Percentiles rank a stretch among this genome's conserved stretches.
Evolutionary conservation across 2,113 vertebrate species (phyloP).

Genomic region (Amazona vittata): DNA sequence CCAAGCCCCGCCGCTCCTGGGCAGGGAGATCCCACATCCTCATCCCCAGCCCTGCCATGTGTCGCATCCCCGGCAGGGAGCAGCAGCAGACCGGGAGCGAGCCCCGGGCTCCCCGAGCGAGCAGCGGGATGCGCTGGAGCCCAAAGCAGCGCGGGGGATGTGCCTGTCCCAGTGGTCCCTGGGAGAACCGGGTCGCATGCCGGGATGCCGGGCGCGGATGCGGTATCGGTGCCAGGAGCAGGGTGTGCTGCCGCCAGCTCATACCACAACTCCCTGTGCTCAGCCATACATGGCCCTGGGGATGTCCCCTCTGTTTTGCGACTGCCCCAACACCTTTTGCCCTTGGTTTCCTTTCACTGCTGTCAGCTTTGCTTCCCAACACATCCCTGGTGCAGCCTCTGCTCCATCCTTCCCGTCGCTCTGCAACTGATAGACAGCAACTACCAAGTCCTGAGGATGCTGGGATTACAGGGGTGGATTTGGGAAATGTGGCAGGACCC

Average conservation of each 20-base stretch:
- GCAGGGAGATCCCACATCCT: not conserved
- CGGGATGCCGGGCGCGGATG: not conserved
- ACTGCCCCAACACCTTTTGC: not conserved
- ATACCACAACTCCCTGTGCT: fast-evolving
- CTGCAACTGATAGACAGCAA: not conserved
- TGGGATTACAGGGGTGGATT: fast-evolving
- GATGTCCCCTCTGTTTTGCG: not conserved
- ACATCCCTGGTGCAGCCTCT: not conserved
- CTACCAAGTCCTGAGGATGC: not conserved
- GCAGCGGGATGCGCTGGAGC: too few relatives aligned
- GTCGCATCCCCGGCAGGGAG: not conserved
- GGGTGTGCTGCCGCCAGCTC: not conserved
- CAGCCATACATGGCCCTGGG: not conserved
- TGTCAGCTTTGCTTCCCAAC: not conserved
- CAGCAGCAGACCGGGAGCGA: not conserved
- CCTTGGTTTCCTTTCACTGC: not conserved
- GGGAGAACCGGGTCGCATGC: not conserved
- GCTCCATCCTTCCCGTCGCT: fast-evolving
- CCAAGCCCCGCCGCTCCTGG: not conserved
- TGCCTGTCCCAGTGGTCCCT: fast-evolving
- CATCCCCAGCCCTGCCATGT: not conserved
- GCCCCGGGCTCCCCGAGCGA: not conserved
- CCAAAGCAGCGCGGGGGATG: not conserved
- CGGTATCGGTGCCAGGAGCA: fast-evolving
- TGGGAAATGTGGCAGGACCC: not conserved